These are phyloP conservation scores for Fukomys damarensis DNA, from an alignment of 2,113 vertebrate species.

Conservation along the genomic window DNA sequence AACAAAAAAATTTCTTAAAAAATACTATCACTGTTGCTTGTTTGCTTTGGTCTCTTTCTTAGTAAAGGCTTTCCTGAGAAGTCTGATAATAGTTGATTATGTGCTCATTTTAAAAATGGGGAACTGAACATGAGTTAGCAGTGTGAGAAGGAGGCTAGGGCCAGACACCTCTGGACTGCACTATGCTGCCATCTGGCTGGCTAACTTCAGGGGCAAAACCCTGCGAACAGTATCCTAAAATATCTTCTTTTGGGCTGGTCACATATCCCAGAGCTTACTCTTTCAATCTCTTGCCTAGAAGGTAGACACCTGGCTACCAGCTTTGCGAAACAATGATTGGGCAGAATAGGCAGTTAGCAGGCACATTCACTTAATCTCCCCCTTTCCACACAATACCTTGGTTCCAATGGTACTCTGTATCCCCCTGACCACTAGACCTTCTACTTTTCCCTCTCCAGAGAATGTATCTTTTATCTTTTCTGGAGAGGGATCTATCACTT, in stretches of 20 bases:
- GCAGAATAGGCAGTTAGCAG: not conserved
- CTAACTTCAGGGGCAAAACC: not conserved
- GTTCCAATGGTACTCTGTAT: not conserved
- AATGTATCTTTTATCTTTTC: constrained; percentile 11
- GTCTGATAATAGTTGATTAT: not conserved
- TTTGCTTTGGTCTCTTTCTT: not conserved
- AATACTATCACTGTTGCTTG: not conserved
- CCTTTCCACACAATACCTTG: not conserved
- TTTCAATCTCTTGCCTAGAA: not conserved
- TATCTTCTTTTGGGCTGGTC: not conserved
- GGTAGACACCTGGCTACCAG: not conserved
- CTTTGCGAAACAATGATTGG: not conserved
- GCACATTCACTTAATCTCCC: not conserved
- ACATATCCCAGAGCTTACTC: not conserved
- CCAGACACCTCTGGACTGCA: not conserved
- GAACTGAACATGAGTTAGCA: not conserved
- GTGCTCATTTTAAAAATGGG: not conserved
- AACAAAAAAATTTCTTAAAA: not conserved
- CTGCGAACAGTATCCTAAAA: not conserved
- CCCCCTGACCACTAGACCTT: not conserved
- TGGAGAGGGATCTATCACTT: not conserved
- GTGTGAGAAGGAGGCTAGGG: not conserved
- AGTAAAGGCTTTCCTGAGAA: constrained; percentile 10
- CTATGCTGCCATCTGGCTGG: not conserved
- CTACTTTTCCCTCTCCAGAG: not conserved